Evolutionary conservation across 2,888 invertebrate genomes (phyloP), one percentile per base, ranked within the genome.

Genomic region (Enchytraeus crypticus): DNA sequence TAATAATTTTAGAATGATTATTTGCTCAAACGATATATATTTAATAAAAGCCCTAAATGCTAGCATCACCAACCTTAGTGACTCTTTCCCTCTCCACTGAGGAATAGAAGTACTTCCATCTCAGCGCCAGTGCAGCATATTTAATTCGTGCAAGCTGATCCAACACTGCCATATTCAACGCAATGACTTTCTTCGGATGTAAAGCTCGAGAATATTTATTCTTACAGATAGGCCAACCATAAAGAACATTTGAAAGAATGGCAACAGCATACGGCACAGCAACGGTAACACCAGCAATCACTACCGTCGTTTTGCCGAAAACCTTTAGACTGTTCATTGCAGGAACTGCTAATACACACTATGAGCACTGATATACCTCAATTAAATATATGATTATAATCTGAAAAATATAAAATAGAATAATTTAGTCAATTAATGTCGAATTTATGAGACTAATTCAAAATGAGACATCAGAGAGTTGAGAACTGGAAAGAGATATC

Each of bases 191-290:
- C 26, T 65, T 63, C 4, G 75, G 75, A 59, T 65, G 66, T n/a
- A 77, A 66, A 4, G 74, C 72, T 32, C 75, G 64, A n/a, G 65
- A 64, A 53, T 70, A 71, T 51, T 70, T 71, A 51, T 72, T 65
- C 18, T 65, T 65, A 4, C 69, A 62, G 46, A 66, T 67, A 23
- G 75, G 74, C 73, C 74, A 74, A 26, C 76, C 75, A 66, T 72
- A 72, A 5, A 76, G 64, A n/a, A 75, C 51, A 59, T 74, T 74
- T 49, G 72, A 70, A 18, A 76, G 47, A 0, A 75, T 51, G 4
- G 76, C 73, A n/a, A 74, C 64, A 0, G 73, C 71, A 59, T 77
- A 77, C 0, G 77, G 76, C 26, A 77, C 65, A 4, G 70, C 71
- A 1, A 76, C 69, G 43, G 71, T 71, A 27, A 74, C 66, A 1